A percentile compares a stretch with the other conserved stretches of the same genome.
Evolutionary conservation across 2,888 invertebrate species (phyloP).

Genomic region (Pegoplata infirma): DNA sequence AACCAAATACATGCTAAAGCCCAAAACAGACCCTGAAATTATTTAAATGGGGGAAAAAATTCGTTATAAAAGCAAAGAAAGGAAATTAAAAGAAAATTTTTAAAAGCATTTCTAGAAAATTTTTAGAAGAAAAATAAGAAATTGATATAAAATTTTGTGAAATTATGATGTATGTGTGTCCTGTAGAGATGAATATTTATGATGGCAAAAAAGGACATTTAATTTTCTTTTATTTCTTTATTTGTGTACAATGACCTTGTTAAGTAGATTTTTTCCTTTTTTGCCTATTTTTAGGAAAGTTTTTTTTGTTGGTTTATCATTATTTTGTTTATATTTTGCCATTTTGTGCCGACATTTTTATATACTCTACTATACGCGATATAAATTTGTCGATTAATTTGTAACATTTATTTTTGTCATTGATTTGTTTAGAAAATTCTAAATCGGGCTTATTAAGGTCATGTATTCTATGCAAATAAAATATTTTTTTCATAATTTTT

Average conservation of each 20-base stretch:
- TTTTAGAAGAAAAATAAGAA: not conserved
- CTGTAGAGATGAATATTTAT: not conserved
- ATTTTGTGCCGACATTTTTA: too few relatives aligned
- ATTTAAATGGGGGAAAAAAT: constrained; percentile 9
- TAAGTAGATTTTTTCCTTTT: too few relatives aligned
- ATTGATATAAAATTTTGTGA: not conserved
- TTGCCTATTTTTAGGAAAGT: not conserved
- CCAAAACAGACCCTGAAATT: constrained; percentile 86
- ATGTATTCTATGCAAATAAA: too few relatives aligned
- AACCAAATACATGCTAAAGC: constrained; percentile 86
- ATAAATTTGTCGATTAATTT: too few relatives aligned
- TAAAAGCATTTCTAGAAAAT: constrained; percentile 18
- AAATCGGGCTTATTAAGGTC: too few relatives aligned
- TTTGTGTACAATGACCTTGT: not conserved
- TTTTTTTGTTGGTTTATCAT: not conserved
- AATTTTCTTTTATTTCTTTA: not conserved
- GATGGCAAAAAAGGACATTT: too few relatives aligned
- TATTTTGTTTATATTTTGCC: not conserved
- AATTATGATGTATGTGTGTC: not conserved
- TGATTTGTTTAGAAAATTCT: too few relatives aligned
- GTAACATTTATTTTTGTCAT: too few relatives aligned
- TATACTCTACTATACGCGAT: too few relatives aligned
- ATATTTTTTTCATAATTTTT: too few relatives aligned
- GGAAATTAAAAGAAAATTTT: constrained; percentile 6
- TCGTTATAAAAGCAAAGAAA: too few relatives aligned